phyloP scores from a whole-genome alignment of 2,113 vertebrate genomes.

The Pica pica region DNA sequence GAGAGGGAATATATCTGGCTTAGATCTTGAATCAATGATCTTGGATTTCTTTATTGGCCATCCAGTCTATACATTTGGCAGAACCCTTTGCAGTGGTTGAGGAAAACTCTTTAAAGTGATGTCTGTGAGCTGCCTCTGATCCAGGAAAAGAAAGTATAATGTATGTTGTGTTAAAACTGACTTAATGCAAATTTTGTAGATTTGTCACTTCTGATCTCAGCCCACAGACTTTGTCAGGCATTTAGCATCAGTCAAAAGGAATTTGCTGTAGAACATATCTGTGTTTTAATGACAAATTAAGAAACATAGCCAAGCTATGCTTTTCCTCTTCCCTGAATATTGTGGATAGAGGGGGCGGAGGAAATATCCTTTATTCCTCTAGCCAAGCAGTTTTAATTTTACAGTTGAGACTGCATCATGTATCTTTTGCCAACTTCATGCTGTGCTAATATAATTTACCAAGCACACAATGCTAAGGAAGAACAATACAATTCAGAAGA shows the following conservation, averaged over 20 bases:
- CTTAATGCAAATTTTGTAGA: background rate
- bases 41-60: background rate
- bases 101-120: background rate
- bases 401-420: background rate
- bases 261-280: background rate
- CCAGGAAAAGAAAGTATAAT: background rate
- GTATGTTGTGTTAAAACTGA: background rate
- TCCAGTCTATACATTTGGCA: background rate
- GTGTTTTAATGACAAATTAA: background rate
- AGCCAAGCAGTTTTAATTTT: constrained; percentile 1
- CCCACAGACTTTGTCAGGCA: background rate
- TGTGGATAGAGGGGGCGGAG: background rate
- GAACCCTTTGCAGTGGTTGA: background rate
- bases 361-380: background rate
- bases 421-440: constrained; percentile 9
- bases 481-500: background rate
- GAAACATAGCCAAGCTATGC: background rate
- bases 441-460: constrained; percentile 24
- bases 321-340: background rate
- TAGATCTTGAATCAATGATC: background rate
- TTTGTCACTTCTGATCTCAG: background rate
- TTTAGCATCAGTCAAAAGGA: background rate
- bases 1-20: background rate
- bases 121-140: background rate
- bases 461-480: background rate